Evolutionary conservation across 2,888 invertebrate species (phyloP).

Genomic region (Aphidoletes aphidimyza): DNA sequence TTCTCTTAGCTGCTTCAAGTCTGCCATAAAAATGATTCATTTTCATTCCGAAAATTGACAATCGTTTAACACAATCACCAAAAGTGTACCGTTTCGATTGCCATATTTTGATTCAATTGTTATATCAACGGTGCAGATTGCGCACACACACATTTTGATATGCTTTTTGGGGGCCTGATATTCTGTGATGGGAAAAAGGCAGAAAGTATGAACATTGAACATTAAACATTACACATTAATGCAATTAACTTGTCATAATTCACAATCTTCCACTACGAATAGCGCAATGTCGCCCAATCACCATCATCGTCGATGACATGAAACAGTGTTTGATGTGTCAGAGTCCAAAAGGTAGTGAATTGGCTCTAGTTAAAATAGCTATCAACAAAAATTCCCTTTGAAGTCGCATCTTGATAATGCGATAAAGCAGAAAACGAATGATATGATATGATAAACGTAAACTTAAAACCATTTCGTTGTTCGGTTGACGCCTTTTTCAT

Average conservation of each 20-base stretch:
- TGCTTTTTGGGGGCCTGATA: neutral
- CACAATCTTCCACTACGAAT: neutral
- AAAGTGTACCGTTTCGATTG: neutral
- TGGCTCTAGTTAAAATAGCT: too few relatives aligned
- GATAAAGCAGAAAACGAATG: too few relatives aligned
- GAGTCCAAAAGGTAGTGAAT: too few relatives aligned
- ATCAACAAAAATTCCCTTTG: neutral
- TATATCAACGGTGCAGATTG: neutral
- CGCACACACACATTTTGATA: neutral
- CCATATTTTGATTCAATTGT: neutral
- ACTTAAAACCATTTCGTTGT: too few relatives aligned
- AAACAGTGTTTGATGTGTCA: too few relatives aligned
- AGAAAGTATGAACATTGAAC: neutral
- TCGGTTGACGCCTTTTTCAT: too few relatives aligned
- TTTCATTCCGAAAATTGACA: neutral
- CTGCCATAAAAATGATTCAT: too few relatives aligned
- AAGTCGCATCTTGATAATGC: too few relatives aligned
- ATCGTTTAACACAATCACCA: neutral
- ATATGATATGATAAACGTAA: too few relatives aligned
- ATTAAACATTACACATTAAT: too few relatives aligned
- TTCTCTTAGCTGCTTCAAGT: neutral
- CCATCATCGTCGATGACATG: too few relatives aligned
- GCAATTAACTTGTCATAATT: slow-evolving; percentile 31
- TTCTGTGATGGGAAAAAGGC: neutral
- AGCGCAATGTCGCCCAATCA: too few relatives aligned